Conservation (phyloP, 1,140 invertebrate genomes). For the Theocolax elegans region DNA sequence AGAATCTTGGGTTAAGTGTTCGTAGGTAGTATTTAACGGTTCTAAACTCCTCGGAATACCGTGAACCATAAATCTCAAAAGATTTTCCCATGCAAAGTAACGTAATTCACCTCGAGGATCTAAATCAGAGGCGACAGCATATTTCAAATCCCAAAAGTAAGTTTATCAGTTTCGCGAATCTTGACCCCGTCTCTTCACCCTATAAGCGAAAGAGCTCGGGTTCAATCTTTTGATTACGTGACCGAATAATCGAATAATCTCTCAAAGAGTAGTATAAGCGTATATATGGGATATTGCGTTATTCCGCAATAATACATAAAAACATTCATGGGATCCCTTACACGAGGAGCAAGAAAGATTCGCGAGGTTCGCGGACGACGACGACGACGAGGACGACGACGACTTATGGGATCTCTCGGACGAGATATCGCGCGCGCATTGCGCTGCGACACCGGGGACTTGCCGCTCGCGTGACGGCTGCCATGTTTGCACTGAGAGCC, state of each 20-base stretch:
- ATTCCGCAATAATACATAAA: too few species aligned
- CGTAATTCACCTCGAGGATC: not conserved
- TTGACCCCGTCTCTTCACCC: too few species aligned
- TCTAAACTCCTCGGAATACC: constrained; percentile 14
- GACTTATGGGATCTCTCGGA: constrained; percentile 23
- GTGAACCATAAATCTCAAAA: constrained; percentile 20
- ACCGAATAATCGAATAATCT: too few species aligned
- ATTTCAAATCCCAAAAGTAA: not conserved
- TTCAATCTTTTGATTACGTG: too few species aligned
- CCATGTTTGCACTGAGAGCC: constrained; percentile 62
- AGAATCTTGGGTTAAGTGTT: not conserved
- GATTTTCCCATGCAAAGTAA: not conserved
- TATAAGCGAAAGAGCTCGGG: too few species aligned
- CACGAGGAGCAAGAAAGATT: too few species aligned
- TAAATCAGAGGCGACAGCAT: not conserved
- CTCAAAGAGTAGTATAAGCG: too few species aligned
- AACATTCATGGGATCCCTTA: too few species aligned
- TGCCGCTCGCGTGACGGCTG: constrained; percentile 66
- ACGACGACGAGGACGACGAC: too few species aligned
- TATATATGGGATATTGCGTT: too few species aligned
- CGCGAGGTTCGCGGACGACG: too few species aligned
- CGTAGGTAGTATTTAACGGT: not conserved
- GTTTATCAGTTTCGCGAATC: not conserved
- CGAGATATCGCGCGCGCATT: constrained; percentile 53
- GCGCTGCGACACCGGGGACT: constrained; percentile 47